These are phyloP conservation scores for Exaiptasia diaphana DNA, from an alignment of 64 coral and sea anemone species.

Conservation along the genomic window DNA sequence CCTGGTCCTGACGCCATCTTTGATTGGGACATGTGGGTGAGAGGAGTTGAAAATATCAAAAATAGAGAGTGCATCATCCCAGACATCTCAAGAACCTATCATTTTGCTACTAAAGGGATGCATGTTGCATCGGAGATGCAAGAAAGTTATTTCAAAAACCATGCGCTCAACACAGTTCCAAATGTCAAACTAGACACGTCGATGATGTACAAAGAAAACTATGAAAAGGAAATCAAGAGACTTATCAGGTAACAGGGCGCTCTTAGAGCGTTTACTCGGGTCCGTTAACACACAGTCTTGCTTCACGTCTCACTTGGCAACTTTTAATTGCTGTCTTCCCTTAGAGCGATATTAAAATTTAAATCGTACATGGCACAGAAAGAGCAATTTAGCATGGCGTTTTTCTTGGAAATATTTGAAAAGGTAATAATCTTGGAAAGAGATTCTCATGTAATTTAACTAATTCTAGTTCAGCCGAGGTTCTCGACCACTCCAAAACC, in stretches of 20 bases:
- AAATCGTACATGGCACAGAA: too few relatives aligned
- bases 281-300: too few relatives aligned
- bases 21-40: constrained; percentile 93
- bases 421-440: too few relatives aligned
- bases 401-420: too few relatives aligned
- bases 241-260: constrained; percentile 70
- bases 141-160: constrained; percentile 45
- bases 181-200: constrained; percentile 51
- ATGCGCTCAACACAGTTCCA: constrained; percentile 56
- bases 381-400: too few relatives aligned
- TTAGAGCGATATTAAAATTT: too few relatives aligned
- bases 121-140: constrained; percentile 58
- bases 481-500: constrained; percentile 64
- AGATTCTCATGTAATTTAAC: too few relatives aligned
- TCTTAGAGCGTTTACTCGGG: too few relatives aligned
- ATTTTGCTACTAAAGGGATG: constrained; percentile 72
- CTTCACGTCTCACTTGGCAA: too few relatives aligned
- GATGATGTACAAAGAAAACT: constrained; percentile 62
- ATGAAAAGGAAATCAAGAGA: constrained; percentile 70
- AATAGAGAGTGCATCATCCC: constrained; percentile 83
- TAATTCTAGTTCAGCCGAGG: constrained; percentile 19
- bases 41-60: constrained; percentile 5
- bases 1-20: constrained; percentile 36
- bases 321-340: too few relatives aligned
- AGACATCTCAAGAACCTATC: constrained; percentile 81